Base-by-base conservation (phyloP, 2,797 vertebrate species). In the Hydrolagus colliei region DNA sequence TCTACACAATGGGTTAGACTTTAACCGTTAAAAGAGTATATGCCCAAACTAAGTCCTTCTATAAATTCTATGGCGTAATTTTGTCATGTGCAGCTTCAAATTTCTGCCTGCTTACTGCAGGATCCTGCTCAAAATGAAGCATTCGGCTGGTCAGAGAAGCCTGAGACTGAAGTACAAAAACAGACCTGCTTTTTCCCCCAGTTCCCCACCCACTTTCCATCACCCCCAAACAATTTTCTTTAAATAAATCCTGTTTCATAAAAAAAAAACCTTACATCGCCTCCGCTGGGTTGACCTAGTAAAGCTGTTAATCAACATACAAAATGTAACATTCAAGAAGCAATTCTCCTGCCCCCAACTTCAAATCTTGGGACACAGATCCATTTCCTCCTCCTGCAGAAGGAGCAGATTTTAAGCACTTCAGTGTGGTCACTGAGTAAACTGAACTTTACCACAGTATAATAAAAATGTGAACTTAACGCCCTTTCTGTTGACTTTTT, bases 351-450 rank as follows among this genome's bases (percentile, higher is more conserved):
- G 3, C 41, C 41, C 2, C 41, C 79, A 84, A 71, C 27, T 84
- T 71, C 18, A 52, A 52, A 63, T n/a, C 79, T 52, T 71, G 32
- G 41, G 79, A 82, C 67, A 65, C 63, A 32, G 78, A 62, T 84
- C 79, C 79, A 84, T 84, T 67, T 52, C 41, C 6, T 52, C 41
- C 2, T 52, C 6, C 41, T 52, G 41, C 41, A 3, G 0, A 52
- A 52, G 6, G 41, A 52, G 65, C 35, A 84, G 65, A 84, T 71
- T 11, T 71, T 27, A 84, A 71, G 65, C 41, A 68, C 65, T 71
- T 63, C 65, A 84, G 32, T 71, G 14, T 71, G 79, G 79, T 84
- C 79, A 71, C 65, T 32, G 71, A 71, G 65, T 71, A 71, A 84
- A 84, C 71, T 16, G 27, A 71, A 20, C 6, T 10, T 62, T 35